Conservation (phyloP, 1,140 invertebrate genomes). For the Apis dorsata region DNA sequence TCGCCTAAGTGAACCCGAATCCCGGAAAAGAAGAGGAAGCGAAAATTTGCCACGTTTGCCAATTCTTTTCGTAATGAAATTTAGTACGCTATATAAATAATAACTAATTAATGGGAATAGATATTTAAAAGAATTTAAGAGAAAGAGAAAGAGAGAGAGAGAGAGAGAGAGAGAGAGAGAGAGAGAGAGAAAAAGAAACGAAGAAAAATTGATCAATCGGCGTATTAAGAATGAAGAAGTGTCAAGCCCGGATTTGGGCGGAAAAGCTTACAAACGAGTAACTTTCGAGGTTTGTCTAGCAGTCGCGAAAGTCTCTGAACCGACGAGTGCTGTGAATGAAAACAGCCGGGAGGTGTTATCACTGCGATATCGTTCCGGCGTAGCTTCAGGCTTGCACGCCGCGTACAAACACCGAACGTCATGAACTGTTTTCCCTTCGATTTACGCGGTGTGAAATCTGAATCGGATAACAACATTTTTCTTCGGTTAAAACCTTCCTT, state of each 20-base stretch:
- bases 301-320: constrained; percentile 13
- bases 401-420: constrained; percentile 25
- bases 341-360: constrained; percentile 55
- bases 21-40: background rate
- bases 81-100: too few relatives aligned
- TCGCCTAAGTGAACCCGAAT: background rate
- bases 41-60: too few relatives aligned
- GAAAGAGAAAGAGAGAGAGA: too few relatives aligned
- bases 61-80: too few relatives aligned
- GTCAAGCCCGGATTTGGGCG: background rate
- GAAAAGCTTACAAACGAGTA: constrained; percentile 26
- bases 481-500: background rate
- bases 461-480: constrained; percentile 8
- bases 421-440: constrained; percentile 36
- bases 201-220: background rate
- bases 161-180: too few relatives aligned
- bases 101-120: too few relatives aligned
- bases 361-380: constrained; percentile 55
- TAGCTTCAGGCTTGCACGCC: constrained; percentile 34
- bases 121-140: too few relatives aligned
- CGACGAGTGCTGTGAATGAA: constrained; percentile 43
- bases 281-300: constrained; percentile 50
- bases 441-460: constrained; percentile 44
- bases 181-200: background rate
- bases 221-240: background rate